These are phyloP conservation scores for Drosophila antonietae DNA, from an alignment of 2,888 invertebrate species.

Conservation along the genomic window DNA sequence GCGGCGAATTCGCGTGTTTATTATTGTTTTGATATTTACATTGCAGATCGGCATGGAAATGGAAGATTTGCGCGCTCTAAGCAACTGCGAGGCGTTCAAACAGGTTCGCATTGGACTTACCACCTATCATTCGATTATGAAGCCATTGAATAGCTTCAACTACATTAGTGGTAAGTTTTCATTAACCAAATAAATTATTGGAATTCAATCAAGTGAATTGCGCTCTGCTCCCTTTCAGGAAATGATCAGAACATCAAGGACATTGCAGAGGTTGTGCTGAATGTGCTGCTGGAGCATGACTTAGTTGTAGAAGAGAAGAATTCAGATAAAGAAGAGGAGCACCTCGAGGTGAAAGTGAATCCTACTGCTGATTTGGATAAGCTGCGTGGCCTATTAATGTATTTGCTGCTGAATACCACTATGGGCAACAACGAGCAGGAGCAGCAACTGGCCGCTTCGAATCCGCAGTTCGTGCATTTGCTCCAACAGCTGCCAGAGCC, in stretches of 20 bases:
- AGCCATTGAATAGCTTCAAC: slow-evolving; percentile 29
- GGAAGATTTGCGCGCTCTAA: slow-evolving; percentile 36
- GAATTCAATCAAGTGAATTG: too few species aligned
- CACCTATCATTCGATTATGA: slow-evolving; percentile 6
- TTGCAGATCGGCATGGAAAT: slow-evolving; percentile 11
- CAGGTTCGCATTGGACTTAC: slow-evolving; percentile 47
- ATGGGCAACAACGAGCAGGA: background rate
- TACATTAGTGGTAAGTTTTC: slow-evolving; percentile 58
- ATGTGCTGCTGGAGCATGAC: slow-evolving; percentile 46
- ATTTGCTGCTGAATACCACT: slow-evolving; percentile 44
- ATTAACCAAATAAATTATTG: background rate
- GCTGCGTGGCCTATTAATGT: slow-evolving; percentile 55
- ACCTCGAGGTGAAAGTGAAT: background rate
- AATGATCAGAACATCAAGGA: slow-evolving; percentile 44
- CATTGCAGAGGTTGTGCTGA: slow-evolving; percentile 20
- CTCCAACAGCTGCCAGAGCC: slow-evolving; percentile 40
- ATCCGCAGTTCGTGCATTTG: slow-evolving; percentile 48
- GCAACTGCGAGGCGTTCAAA: slow-evolving; percentile 53
- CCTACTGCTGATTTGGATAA: slow-evolving; percentile 27
- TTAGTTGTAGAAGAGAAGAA: slow-evolving; percentile 32
- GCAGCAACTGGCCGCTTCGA: slow-evolving; percentile 6
- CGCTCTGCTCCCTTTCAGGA: slow-evolving; percentile 21
- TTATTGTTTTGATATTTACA: background rate
- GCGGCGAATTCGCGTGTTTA: background rate
- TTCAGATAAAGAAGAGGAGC: background rate